Evolutionary conservation across 2,888 invertebrate genomes (phyloP).

Genomic region (Drosophila fulvimacula): DNA sequence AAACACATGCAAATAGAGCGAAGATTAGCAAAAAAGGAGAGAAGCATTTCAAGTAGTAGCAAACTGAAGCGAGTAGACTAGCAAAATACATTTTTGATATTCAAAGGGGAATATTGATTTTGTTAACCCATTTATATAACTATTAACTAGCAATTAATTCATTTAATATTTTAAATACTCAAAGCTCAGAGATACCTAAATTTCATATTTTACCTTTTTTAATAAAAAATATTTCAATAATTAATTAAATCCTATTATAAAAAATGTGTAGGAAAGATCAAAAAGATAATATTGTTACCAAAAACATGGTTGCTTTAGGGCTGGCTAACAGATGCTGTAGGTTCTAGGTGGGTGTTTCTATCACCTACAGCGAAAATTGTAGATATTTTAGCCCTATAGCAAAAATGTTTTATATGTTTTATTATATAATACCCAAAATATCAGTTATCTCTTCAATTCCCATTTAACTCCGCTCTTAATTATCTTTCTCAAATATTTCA

Average conservation of each 20-base stretch:
- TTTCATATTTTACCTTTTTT: neutral
- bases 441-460: neutral
- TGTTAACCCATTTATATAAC: neutral
- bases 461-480: neutral
- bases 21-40: conserved; percentile 25
- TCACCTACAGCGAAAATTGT: neutral
- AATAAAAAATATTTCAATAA: neutral
- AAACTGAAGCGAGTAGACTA: neutral
- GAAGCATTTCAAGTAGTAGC: conserved; percentile 15
- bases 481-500: neutral
- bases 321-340: neutral
- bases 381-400: neutral
- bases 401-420: conserved; percentile 29
- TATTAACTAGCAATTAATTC: neutral
- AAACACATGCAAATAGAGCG: conserved; percentile 46
- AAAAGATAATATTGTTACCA: neutral
- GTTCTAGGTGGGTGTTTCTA: conserved; percentile 50
- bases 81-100: neutral
- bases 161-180: neutral
- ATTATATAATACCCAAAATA: neutral
- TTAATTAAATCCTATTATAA: too few species aligned
- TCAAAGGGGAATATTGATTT: neutral
- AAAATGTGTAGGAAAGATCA: too few species aligned
- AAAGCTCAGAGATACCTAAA: neutral
- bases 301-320: conserved; percentile 10